Evolutionary conservation across 2,888 invertebrate genomes (phyloP).

Genomic region (Spatulosminthurus flaviceps): DNA sequence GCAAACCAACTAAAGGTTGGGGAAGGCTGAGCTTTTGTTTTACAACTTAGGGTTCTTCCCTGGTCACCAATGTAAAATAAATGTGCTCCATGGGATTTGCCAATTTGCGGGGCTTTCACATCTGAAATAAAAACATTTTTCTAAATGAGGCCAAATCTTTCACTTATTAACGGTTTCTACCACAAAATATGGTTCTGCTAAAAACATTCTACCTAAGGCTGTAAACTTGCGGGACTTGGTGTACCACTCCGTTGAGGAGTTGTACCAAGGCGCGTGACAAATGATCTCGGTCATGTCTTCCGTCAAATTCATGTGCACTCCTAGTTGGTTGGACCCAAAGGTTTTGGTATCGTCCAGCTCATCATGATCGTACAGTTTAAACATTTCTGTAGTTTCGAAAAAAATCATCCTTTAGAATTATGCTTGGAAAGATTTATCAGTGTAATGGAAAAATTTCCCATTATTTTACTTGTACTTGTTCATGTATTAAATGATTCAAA

Average conservation of each 20-base stretch:
- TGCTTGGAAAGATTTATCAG: too few relatives aligned
- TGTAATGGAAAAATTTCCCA: too few relatives aligned
- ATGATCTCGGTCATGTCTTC: background rate
- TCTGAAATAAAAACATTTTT: too few relatives aligned
- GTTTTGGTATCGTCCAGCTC: background rate
- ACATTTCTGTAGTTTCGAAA: too few relatives aligned
- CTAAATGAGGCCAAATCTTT: too few relatives aligned
- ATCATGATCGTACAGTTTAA: background rate
- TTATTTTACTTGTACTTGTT: too few relatives aligned
- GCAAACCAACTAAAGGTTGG: background rate
- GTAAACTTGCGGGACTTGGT: background rate
- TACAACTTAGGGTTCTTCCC: background rate
- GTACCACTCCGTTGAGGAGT: conserved; percentile 3
- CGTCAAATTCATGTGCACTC: background rate
- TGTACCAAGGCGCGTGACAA: conserved; percentile 12
- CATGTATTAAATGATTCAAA: too few relatives aligned
- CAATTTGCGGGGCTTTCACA: background rate
- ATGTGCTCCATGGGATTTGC: background rate
- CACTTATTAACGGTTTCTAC: too few relatives aligned
- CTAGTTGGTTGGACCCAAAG: background rate
- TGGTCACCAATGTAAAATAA: background rate
- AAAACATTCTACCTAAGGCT: background rate
- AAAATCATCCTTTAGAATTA: too few relatives aligned
- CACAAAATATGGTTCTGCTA: too few relatives aligned
- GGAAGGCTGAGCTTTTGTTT: background rate